Base-by-base conservation (phyloP, 1,140 invertebrate genomes). In the Pogonomyrmex californicus region DNA sequence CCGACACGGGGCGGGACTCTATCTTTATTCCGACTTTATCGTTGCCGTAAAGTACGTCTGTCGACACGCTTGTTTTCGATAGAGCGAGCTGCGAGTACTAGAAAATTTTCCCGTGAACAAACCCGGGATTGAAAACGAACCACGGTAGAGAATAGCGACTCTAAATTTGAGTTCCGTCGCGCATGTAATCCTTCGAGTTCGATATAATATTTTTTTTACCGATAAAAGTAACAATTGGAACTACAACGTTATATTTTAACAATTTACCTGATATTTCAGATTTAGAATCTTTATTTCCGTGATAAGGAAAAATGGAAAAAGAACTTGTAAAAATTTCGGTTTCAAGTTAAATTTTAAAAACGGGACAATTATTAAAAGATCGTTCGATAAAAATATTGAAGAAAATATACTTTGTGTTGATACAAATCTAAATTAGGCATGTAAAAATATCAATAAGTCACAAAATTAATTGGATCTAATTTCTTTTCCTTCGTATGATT, bases 11-110 rank as follows among this genome's bases (percentile, higher is more conserved):
- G 51, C 49, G n/a, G 23, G n/a, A n/a, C 63, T 77, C 77, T 79
- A 70, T 89, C 87, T 88, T 88, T 75, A 73, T 70, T 70, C 41
- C 7, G 51, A 23, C 58, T 89, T 89, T 86, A 90, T 90, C 63
- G 70, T 58, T 2, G 54, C 68, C 62, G 70, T 89, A 88, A 88
- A 86, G 17, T 76, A 56, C 12, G 68, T 38, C 65, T 70, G 36
- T 70, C 38, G 23, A 51, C 33, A 44, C 30, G 60, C 44, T 75
- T 75, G 79, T 75, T 75, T 60, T 75, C 79, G 68, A 73, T 83
- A 75, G 30, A 23, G 1, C 54, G 38, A 71, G 65, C 38, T 23
- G 30, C 38, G 10, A 44, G 7, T 49, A 47, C 62, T 23, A 33
- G 62, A 60, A 60, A 75, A 38, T 71, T 58, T 47, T 60, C 66